A percentile compares a stretch with the other conserved stretches of the same genome.
phyloP scores from a whole-genome alignment of 2,888 invertebrate genomes.

The Epistrophella euchroma region DNA sequence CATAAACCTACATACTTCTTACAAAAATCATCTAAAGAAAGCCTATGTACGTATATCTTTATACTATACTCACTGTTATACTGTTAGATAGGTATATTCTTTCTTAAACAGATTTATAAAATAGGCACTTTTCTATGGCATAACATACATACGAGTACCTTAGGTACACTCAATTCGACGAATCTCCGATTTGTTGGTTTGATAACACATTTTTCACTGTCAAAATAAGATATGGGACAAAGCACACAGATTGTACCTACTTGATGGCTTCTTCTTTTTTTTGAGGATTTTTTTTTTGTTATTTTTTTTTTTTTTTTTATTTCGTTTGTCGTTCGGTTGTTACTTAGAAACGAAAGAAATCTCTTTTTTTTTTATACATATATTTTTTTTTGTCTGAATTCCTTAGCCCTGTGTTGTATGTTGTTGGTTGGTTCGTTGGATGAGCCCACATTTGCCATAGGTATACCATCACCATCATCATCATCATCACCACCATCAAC shows the following conservation, averaged over 20 bases:
- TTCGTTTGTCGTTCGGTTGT: slow-evolving; percentile 48
- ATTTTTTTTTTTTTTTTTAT: slow-evolving; percentile 44
- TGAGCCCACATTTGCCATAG: slow-evolving; percentile 63
- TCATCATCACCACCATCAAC: slow-evolving; percentile 46
- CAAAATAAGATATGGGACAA: slow-evolving; percentile 60
- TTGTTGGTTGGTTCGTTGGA: slow-evolving; percentile 30
- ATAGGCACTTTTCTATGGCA: slow-evolving; percentile 40
- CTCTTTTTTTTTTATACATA: slow-evolving; percentile 39
- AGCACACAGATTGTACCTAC: slow-evolving; percentile 64
- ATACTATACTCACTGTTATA: too few relatives aligned
- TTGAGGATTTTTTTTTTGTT: slow-evolving; percentile 36
- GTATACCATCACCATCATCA: slow-evolving; percentile 52
- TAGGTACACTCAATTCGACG: slow-evolving; percentile 11
- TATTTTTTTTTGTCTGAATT: slow-evolving; percentile 57
- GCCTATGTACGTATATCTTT: neutral
- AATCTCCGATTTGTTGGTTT: slow-evolving; percentile 58
- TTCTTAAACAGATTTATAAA: slow-evolving; percentile 47
- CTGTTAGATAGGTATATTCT: neutral
- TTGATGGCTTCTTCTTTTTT: slow-evolving; percentile 59
- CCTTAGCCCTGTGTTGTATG: slow-evolving; percentile 47
- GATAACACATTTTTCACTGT: slow-evolving; percentile 63
- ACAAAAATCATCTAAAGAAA: neutral
- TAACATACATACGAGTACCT: slow-evolving; percentile 16
- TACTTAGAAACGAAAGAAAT: slow-evolving; percentile 62
- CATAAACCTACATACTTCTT: slow-evolving; percentile 4